Evolutionary conservation across 2,113 vertebrate species (phyloP).

Genomic region (Tyrannus savana): DNA sequence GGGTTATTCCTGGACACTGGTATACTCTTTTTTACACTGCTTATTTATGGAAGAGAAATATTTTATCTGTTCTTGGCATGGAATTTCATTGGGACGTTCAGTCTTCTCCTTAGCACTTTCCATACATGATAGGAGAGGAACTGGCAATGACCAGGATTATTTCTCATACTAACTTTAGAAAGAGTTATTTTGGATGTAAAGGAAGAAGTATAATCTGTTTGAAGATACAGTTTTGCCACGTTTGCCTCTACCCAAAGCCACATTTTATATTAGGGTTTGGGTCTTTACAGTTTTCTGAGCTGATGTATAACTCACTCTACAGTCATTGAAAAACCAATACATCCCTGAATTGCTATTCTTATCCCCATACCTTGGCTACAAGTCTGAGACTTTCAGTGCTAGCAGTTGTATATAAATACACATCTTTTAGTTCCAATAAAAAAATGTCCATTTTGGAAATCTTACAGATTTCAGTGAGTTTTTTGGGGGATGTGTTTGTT

Average conservation of each 20-base stretch:
- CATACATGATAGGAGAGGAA: background rate
- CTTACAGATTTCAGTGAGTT: background rate
- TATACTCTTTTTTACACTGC: background rate
- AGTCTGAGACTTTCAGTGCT: background rate
- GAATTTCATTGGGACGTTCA: background rate
- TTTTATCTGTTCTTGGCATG: background rate
- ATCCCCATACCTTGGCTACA: fast-evolving
- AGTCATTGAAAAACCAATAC: background rate
- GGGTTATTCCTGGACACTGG: background rate
- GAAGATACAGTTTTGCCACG: background rate
- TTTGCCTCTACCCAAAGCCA: background rate
- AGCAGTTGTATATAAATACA: background rate
- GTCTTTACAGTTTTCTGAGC: background rate
- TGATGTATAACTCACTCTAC: background rate
- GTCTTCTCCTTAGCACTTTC: background rate
- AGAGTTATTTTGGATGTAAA: background rate
- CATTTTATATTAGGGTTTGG: background rate
- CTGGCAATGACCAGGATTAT: background rate
- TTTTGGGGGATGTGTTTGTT: background rate
- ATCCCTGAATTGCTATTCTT: background rate
- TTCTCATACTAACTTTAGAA: background rate
- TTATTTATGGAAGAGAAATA: background rate
- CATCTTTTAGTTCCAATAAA: background rate
- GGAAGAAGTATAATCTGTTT: background rate
- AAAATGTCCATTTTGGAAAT: background rate